Evolutionary conservation across 2,113 vertebrate genomes (phyloP), one percentile per base, ranked within the genome.

Genomic region (Tiliqua scincoides): DNA sequence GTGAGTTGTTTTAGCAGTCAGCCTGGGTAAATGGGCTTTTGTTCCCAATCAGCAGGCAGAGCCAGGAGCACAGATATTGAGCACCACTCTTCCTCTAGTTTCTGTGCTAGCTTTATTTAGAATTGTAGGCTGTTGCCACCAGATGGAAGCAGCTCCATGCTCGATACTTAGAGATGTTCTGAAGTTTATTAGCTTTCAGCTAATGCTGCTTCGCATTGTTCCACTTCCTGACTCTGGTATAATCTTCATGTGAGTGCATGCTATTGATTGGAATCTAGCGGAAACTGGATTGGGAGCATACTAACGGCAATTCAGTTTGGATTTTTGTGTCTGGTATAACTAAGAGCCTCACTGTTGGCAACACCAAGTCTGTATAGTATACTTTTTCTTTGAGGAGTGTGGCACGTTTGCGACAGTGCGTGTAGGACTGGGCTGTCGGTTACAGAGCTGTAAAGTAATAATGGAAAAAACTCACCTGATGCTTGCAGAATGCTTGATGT

Each of bases 21-120:
- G n/a, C 32, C 67, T 54, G 68, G 52, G 27, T 40, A 59, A 75
- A 80, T 25, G 59, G 65, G 32, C 89, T 89, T 79, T 75, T 85
- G 79, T 3, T 1, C 30, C 40, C 30, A 25, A 88, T 93, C 89
- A 82, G 88, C 92, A 93, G 91, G 86, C 93, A 86, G 91, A 93
- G 90, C 91, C 75, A 92, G 7, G 80, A 89, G 61, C 89, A 91
- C 67, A 86, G 87, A 77, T 27, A 70, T 71, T 79, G n/a, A 48
- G 67, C 76, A 54, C 68, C 1, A 84, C 62, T 1, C n/a, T 10
- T n/a, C 12, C 78, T 21, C 3, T n/a, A 25, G 2, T 18, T 3
- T 32, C 23, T 20, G 32, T 25, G 25, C 43, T 63, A 27, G 32
- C n/a, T 72, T 77, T 67, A 65, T 62, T 43, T 18, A 43, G 17